These are phyloP conservation scores for Nasonia giraulti DNA, from an alignment of 1,140 invertebrate species.

Conservation along the genomic window DNA sequence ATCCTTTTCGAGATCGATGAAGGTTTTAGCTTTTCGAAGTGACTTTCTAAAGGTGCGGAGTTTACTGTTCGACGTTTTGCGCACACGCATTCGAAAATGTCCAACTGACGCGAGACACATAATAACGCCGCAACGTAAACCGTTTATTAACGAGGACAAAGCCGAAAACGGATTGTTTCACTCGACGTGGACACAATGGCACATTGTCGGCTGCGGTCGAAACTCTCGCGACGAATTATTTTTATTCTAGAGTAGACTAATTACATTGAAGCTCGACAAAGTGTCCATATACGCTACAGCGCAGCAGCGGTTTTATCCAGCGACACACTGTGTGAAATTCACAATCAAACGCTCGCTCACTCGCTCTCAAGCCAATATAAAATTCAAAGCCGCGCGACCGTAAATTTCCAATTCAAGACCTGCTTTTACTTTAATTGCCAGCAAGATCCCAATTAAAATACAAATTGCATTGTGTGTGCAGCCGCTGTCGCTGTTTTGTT, in stretches of 20 bases:
- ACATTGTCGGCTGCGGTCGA: neutral
- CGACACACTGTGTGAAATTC: neutral
- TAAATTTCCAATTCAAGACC: constrained; percentile 36
- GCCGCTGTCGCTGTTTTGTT: neutral
- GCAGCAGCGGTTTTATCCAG: neutral
- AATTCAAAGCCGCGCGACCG: constrained; percentile 11
- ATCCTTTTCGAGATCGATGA: neutral
- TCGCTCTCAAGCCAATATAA: constrained; percentile 10
- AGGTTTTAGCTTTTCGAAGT: neutral
- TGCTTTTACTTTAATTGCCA: constrained; percentile 32
- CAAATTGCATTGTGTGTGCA: neutral
- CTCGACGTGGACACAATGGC: too few species aligned
- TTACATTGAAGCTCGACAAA: constrained; percentile 3
- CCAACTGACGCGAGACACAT: too few species aligned
- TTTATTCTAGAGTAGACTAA: neutral
- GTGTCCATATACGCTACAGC: neutral
- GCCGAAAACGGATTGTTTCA: too few species aligned
- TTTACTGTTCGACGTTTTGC: too few species aligned
- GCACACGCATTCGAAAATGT: neutral
- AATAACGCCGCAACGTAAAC: too few species aligned
- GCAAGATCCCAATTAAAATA: constrained; percentile 29
- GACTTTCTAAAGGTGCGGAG: too few species aligned
- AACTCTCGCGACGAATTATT: neutral
- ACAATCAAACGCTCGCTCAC: constrained; percentile 10
- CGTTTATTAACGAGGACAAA: too few species aligned